These are phyloP conservation scores for Drosophila nigrodunni DNA, from an alignment of 1,140 invertebrate genomes.

Conservation along the genomic window DNA sequence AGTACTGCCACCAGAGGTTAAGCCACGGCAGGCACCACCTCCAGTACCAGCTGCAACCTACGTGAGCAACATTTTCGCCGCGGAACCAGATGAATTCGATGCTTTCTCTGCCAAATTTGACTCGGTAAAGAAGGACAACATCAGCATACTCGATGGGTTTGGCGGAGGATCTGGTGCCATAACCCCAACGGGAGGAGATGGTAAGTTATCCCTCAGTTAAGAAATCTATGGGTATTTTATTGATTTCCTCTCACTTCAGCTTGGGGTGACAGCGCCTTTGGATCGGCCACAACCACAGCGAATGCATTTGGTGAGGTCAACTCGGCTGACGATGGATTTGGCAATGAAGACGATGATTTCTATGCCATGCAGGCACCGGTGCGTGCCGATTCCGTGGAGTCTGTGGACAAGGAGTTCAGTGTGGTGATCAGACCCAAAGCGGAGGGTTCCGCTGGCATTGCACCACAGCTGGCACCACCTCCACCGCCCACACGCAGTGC, in stretches of 20 bases:
- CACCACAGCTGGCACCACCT: constrained; percentile 90
- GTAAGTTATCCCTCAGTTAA: constrained; percentile 36
- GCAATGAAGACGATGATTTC: constrained; percentile 92
- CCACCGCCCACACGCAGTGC: constrained; percentile 87
- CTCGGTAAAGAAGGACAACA: constrained; percentile 86
- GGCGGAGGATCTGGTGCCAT: constrained; percentile 75
- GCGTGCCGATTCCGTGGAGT: constrained; percentile 90
- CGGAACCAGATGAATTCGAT: constrained; percentile 89
- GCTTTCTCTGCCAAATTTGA: constrained; percentile 95
- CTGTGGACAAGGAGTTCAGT: constrained; percentile 86
- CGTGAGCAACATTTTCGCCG: constrained; percentile 79
- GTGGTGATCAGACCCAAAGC: constrained; percentile 87
- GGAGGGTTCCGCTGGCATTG: constrained; percentile 82
- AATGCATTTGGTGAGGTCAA: constrained; percentile 85
- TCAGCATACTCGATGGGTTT: constrained; percentile 85
- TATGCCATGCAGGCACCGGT: constrained; percentile 90
- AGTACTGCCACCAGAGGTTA: constrained; percentile 20
- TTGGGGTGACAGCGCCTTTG: constrained; percentile 83
- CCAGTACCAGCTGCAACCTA: constrained; percentile 43
- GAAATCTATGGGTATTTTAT: not conserved
- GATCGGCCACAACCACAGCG: constrained; percentile 61
- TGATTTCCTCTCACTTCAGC: constrained; percentile 48
- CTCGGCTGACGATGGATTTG: constrained; percentile 87
- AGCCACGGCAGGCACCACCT: constrained; percentile 6
- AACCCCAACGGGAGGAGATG: constrained; percentile 79